Base-by-base conservation (phyloP, 2,113 vertebrate species). In the Rhodinocichla rosea region DNA sequence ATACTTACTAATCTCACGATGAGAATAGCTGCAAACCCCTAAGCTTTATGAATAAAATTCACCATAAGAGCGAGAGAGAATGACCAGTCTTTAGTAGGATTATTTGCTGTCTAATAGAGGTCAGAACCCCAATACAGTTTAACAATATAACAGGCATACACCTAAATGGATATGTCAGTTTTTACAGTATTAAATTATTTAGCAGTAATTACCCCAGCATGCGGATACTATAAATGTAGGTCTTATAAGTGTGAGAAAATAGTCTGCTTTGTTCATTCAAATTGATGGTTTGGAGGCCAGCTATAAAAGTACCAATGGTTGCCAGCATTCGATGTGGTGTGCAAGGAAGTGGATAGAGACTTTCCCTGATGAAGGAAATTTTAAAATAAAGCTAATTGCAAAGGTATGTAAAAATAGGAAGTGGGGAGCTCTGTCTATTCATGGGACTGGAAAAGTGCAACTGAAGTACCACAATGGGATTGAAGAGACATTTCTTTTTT, bases 131-230 rank as follows among this genome's bases (percentile, higher is more conserved):
- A 97, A 97, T 97, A 94, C 95, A 83, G 88, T 97, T 97, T 97
- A 97, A 97, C 97, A 97, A 97, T 97, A 97, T 95, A 97, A 95
- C 89, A 94, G 96, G 92, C 97, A 95, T 96, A 93, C 76, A 97
- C 94, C 96, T 97, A 97, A 97, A 97, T 97, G 93, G 96, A 95
- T 97, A 96, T 97, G 97, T 97, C 97, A 97, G 96, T 91, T 97
- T 97, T 97, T 97, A 97, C 95, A 93, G 96, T 97, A 97, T 97
- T 97, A 97, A 97, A 97, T 98, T 97, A 98, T 98, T 97, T 97
- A 97, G 94, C 95, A 96, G 95, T 97, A 98, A 97, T 98, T 97
- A 97, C 97, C 96, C 92, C 97, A 97, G 97, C 96, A 97, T 97
- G 97, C 84, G 92, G 94, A 97, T 98, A 96, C 92, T 94, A 96